Base-by-base conservation (phyloP, 2,113 vertebrate genomes). In the Bufo gargarizans region DNA sequence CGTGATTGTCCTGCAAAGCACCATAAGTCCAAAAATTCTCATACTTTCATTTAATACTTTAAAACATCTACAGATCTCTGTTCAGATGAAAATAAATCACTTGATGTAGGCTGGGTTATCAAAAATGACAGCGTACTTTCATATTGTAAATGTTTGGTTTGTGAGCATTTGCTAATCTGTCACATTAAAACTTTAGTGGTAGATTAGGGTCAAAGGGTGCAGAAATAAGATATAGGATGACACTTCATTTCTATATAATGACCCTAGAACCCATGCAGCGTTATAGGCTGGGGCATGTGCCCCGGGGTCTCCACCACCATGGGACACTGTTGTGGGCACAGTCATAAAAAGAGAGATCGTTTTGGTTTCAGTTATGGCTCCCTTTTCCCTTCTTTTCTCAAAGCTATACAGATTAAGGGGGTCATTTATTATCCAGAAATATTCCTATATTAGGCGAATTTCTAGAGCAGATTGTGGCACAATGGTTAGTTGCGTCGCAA, bases 31-130 rank as follows among this genome's bases (percentile, higher is more conserved):
- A 86, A 90, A 83, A 50, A 82, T 89, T 79, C 83, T 80, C 86
- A 82, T 89, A 6, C 67, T 90, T 87, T 87, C 58, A 53, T 87
- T 91, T 93, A 92, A 92, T 93, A 90, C 84, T 88, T 92, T 93
- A 91, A 92, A 92, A 90, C 83, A 50, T 16, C 82, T 77, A 5
- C 47, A 84, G 53, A 87, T 69, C 89, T 78, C 14, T 79, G 80
- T 4, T 86, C 86, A 33, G 49, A 17, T 22, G 19, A 49, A 86
- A 86, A 86, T 55, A 45, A 56, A 76, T 53, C n/a, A 43, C 78
- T 72, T 76, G 22, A 43, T 53, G 58, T 33, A 67, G 84, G 77
- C 49, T 14, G 58, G 45, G 55, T 45, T 55, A 67, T 58, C 14
- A 47, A 17, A 71, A 10, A 47, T 45, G 49, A 67, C n/a, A 77